These are phyloP conservation scores for Drosophila arizonae DNA, from an alignment of 1,140 invertebrate species.

Conservation along the genomic window DNA sequence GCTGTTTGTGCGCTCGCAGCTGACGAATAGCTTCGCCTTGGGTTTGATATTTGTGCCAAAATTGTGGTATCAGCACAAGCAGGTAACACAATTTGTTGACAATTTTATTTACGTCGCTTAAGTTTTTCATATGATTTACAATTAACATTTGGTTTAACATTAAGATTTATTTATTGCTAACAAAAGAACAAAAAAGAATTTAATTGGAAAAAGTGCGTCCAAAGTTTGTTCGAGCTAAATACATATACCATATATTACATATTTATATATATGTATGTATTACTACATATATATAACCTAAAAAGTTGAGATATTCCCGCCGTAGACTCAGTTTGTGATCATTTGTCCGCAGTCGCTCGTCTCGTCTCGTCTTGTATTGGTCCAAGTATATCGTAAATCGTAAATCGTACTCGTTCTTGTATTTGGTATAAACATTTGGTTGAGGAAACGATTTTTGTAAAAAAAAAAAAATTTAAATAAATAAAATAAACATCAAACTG, in stretches of 20 bases:
- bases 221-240: constrained; percentile 41
- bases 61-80: constrained; percentile 89
- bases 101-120: constrained; percentile 21
- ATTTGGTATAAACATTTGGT: constrained; percentile 70
- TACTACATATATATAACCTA: constrained; percentile 1
- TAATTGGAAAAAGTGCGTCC: constrained; percentile 27
- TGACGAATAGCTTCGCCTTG: constrained; percentile 90
- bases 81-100: constrained; percentile 76
- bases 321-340: constrained; percentile 47
- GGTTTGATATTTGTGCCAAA: constrained; percentile 91
- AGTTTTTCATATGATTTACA: constrained; percentile 27
- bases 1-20: constrained; percentile 89
- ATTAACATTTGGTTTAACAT: constrained; percentile 38
- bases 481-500: constrained; percentile 20
- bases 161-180: constrained; percentile 49
- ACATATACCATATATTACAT: constrained; percentile 21
- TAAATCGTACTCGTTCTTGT: constrained; percentile 42
- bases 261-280: neutral
- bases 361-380: constrained; percentile 40
- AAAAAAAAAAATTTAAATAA: neutral
- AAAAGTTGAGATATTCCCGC: constrained; percentile 25
- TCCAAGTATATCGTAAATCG: constrained; percentile 22
- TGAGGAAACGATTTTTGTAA: constrained; percentile 79
- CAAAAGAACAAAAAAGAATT: constrained; percentile 7
- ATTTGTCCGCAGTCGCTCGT: constrained; percentile 35